These are phyloP conservation scores for Reticulitermes lucifugus DNA, from an alignment of 2,888 invertebrate species.

Conservation along the genomic window DNA sequence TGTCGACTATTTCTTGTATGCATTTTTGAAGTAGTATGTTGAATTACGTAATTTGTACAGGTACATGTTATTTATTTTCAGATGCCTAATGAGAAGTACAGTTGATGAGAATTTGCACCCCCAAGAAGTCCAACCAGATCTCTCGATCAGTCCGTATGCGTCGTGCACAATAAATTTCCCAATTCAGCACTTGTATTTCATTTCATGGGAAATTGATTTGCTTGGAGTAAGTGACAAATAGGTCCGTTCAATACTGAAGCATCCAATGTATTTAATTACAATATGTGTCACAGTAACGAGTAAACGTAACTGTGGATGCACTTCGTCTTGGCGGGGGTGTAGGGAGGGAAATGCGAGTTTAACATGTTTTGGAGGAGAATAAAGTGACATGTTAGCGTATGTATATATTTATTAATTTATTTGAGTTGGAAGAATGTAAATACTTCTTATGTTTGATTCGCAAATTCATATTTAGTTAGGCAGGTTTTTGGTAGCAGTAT, in stretches of 20 bases:
- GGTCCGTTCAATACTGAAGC: too few relatives aligned
- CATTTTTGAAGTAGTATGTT: background rate
- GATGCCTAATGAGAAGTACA: background rate
- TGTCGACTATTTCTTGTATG: background rate
- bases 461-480: background rate
- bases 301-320: too few relatives aligned
- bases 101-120: background rate
- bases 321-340: too few relatives aligned
- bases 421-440: too few relatives aligned
- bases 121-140: background rate
- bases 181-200: background rate
- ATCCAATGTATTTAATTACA: too few relatives aligned
- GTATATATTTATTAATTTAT: too few relatives aligned
- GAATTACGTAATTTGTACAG: background rate
- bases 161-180: background rate
- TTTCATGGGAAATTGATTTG: background rate
- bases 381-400: too few relatives aligned
- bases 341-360: too few relatives aligned
- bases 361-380: too few relatives aligned
- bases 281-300: too few relatives aligned
- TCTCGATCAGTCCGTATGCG: background rate
- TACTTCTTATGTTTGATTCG: too few relatives aligned
- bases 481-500: background rate
- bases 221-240: background rate
- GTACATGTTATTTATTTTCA: background rate